Evolutionary conservation across 2,797 vertebrate genomes (phyloP), one percentile per base, ranked within the genome.

Genomic region (Sebastes taczanowskii): DNA sequence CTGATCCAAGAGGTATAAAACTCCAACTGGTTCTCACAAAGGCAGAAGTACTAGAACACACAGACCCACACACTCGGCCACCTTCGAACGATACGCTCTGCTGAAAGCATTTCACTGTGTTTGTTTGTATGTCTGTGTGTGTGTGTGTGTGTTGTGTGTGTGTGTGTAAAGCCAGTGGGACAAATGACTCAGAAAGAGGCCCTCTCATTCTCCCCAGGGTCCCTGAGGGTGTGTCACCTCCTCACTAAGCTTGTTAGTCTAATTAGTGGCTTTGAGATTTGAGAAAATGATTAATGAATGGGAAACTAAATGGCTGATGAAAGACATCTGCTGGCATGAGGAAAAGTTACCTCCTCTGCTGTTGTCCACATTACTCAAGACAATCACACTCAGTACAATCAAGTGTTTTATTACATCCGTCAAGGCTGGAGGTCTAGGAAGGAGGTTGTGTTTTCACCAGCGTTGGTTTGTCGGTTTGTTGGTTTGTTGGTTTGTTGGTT

Each of bases 261-360:
- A 81, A 90, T 88, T 79, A 83, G 87, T 35, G 71, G 67, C 49
- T 65, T 86, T 77, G 74, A 85, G 86, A 87, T 86, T 84, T 76
- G 68, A 64, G 73, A 87, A 90, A 89, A 78, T 81, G 77, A 89
- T 90, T 86, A 81, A 90, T 89, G 88, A 83, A 16, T 35, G 84
- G 56, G 74, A 78, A 77, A 52, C 29, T 22, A 62, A 82, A 75
- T 9, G 30, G 53, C 61, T 69, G 77, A 74, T 59, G 67, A 86
- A 65, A 80, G 23, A 81, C 35, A 79, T 77, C 74, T 89, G 61
- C 55, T 71, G 52, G 22, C 34, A 58, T 7, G 11, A 55, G 56
- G n/a, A 76, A 70, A 71, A 32, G n/a, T 64, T 20, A n/a, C 30
- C 66, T 65, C 34, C 58, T 59, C 62, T 68, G 55, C 27, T n/a